phyloP scores from a whole-genome alignment of 2,797 vertebrate genomes.

The Cyprinodon diabolis region DNA sequence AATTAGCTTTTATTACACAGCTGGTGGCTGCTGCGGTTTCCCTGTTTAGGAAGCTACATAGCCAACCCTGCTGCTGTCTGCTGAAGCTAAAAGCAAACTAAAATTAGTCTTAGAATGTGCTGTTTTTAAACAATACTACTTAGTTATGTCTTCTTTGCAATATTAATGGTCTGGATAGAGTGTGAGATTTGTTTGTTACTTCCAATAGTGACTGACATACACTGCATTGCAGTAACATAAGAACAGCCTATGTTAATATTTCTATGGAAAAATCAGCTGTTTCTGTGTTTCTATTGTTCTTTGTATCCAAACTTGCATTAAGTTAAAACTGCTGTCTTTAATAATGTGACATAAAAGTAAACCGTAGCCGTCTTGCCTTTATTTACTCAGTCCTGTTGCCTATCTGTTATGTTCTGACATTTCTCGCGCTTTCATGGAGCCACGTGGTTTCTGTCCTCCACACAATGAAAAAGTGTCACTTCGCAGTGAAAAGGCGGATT shows the following conservation, averaged over 20 bases:
- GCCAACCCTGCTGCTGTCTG: no score
- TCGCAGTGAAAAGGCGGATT: slow-evolving; percentile 49
- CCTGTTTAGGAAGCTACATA: background rate
- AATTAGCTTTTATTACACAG: background rate
- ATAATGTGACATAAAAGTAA: background rate
- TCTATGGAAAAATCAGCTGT: background rate
- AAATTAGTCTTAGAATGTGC: no score
- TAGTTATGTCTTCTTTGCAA: no score
- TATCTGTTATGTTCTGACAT: slow-evolving; percentile 53
- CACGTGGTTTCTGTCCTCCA: slow-evolving; percentile 47
- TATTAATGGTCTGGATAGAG: no score
- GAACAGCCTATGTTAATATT: no score
- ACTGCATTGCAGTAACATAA: background rate
- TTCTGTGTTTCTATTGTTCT: background rate
- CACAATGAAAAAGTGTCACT: slow-evolving; percentile 62
- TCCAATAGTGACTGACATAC: background rate
- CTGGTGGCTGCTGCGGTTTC: background rate
- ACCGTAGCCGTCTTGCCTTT: slow-evolving; percentile 18
- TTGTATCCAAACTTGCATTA: background rate
- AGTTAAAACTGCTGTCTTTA: background rate
- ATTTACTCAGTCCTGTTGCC: slow-evolving; percentile 5
- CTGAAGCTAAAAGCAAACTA: no score
- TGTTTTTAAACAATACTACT: no score
- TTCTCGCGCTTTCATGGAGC: slow-evolving; percentile 57
- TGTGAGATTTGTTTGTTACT: no score